Base-by-base conservation (phyloP, 2,888 invertebrate genomes). In the Therioaphis trifolii region DNA sequence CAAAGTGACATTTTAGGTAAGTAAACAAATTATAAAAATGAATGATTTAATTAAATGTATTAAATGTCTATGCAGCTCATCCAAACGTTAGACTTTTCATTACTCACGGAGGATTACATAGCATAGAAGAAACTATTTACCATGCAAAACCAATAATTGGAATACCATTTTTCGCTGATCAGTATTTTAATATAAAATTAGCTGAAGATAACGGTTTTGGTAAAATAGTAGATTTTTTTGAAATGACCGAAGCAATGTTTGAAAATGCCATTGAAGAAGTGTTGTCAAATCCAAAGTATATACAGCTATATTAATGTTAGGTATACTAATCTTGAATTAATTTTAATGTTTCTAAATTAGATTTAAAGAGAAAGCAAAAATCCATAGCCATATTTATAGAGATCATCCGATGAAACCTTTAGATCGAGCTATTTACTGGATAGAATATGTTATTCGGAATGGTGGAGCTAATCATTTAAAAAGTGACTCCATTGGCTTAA, bases 141-240 rank as follows among this genome's bases (percentile, higher is more conserved):
- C 55, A 68, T 1, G 84, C 40, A 9, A 43, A 40, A 4, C 76
- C 84, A 0, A 11, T 84, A n/a, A 15, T 76, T 7, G 76, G 68
- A 18, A 52, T 84, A 15, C 84, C 84, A 18, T 66, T 84, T 63
- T 84, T 84, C n/a, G 76, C 76, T 12, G 84, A 84, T 18, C 76
- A 84, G 55, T 15, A n/a, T n/a, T n/a, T 43, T 1, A 76, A 76
- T 29, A 55, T 84, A 2, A 74, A 21, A 7, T 2, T 29, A 11
- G 27, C 14, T 7, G 84, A 84, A 14, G 24, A 21, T 68, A 43
- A 43, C 4, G 84, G 75, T 7, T 68, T 43, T 58, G 74, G 75
- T n/a, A 75, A 12, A 40, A 21, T 46, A 18, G n/a, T 75, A 18
- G 66, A 55, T 5, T 46, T 63, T 11, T 18, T 24, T 0, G 35